Evolutionary conservation across 2,113 vertebrate species (phyloP).

Genomic region (Malaclemys terrapin): DNA sequence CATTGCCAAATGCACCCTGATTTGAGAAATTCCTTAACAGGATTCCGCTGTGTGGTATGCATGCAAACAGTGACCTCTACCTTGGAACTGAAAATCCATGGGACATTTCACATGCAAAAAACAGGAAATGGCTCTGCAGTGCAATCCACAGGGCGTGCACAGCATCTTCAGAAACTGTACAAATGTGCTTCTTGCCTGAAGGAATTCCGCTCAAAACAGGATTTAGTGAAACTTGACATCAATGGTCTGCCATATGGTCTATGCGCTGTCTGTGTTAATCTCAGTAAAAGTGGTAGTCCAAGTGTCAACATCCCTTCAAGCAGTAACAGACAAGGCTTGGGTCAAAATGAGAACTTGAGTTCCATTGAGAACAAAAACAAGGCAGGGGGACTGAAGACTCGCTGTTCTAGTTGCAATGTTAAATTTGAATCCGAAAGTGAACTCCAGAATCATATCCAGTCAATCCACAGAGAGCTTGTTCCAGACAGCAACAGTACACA

Average conservation of each 20-base stretch:
- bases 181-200: constrained; percentile 98
- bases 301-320: constrained; percentile 88
- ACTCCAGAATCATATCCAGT: constrained; percentile 94
- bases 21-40: constrained; percentile 96
- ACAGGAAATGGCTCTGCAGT: constrained; percentile 87
- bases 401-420: constrained; percentile 97
- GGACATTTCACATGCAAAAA: constrained; percentile 99
- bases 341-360: constrained; percentile 89
- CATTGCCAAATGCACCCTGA: constrained; percentile 99
- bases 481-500: constrained; percentile 89
- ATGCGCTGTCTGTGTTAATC: constrained; percentile 92
- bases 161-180: constrained; percentile 89
- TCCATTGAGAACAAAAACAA: constrained; percentile 91
- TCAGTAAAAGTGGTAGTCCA: constrained; percentile 94
- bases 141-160: constrained; percentile 77
- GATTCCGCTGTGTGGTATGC: constrained; percentile 98
- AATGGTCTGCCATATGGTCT: constrained; percentile 97
- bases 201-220: constrained; percentile 96
- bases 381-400: constrained; percentile 90
- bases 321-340: constrained; percentile 82
- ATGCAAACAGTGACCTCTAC: constrained; percentile 99
- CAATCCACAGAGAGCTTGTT: constrained; percentile 91
- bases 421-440: constrained; percentile 98
- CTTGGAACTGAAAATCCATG: constrained; percentile 98
- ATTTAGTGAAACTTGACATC: constrained; percentile 97